Evolutionary conservation across 1,140 invertebrate genomes (phyloP).

Genomic region (Drosophila pachea): DNA sequence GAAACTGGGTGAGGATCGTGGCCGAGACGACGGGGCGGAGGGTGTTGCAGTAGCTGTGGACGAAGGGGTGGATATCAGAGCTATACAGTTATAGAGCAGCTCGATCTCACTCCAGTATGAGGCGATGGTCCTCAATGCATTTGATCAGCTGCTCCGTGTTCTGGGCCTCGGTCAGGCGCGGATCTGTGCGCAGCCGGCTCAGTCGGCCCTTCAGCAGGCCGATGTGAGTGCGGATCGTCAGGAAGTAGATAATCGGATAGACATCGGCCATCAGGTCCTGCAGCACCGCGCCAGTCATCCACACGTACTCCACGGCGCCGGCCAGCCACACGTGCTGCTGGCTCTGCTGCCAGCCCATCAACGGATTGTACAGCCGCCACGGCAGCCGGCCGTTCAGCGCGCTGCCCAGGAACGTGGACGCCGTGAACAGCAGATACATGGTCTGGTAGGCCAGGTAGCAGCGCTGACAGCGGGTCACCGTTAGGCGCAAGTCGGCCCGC

Average conservation of each 20-base stretch:
- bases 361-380: conserved; percentile 54
- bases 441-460: conserved; percentile 31
- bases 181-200: conserved; percentile 18
- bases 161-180: conserved; percentile 10
- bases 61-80: no score
- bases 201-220: conserved; percentile 38
- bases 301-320: conserved; percentile 5
- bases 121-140: conserved; percentile 49
- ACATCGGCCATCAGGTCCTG: conserved; percentile 51
- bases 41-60: conserved; percentile 37
- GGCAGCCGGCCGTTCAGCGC: conserved; percentile 22
- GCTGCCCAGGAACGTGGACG: conserved; percentile 20
- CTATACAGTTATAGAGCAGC: background rate
- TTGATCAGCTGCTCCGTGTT: conserved; percentile 39
- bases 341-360: conserved; percentile 30
- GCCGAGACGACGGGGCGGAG: conserved; percentile 36
- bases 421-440: conserved; percentile 19
- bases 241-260: conserved; percentile 44
- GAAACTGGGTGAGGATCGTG: conserved; percentile 41
- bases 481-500: conserved; percentile 10
- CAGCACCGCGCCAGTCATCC: conserved; percentile 34
- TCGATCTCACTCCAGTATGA: conserved; percentile 52
- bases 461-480: conserved; percentile 32
- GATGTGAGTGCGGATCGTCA: conserved; percentile 40
- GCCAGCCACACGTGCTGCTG: conserved; percentile 23